Evolutionary conservation across 2,888 invertebrate species (phyloP).

Genomic region (Thereva unica): DNA sequence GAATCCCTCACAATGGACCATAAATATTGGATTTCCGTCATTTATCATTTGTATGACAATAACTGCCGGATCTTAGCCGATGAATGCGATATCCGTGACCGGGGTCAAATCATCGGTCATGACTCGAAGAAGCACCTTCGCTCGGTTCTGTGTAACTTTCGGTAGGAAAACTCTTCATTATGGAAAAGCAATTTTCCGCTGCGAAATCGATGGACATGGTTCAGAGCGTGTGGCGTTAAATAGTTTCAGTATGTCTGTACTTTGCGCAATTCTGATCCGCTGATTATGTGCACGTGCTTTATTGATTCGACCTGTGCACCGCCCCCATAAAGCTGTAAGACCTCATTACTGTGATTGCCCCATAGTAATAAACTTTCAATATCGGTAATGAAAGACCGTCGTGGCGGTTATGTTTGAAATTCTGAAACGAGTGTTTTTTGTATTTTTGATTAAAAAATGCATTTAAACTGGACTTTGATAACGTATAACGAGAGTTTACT

Average conservation of each 20-base stretch:
- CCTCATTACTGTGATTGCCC: slow-evolving; percentile 21
- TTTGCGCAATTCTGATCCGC: slow-evolving; percentile 9
- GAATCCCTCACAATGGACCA: slow-evolving; percentile 19
- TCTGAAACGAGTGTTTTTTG: too few species aligned
- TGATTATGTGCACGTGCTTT: slow-evolving; percentile 26
- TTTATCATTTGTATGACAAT: slow-evolving; percentile 29
- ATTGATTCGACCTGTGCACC: slow-evolving; percentile 20
- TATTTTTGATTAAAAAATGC: too few species aligned
- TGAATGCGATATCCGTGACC: slow-evolving; percentile 32
- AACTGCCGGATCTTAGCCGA: slow-evolving; percentile 19
- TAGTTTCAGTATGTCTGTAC: slow-evolving; percentile 7
- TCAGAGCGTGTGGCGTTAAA: slow-evolving; percentile 22
- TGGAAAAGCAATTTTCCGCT: slow-evolving; percentile 22
- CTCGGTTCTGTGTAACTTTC: slow-evolving; percentile 8
- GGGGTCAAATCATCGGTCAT: slow-evolving; percentile 23
- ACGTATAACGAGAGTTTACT: too few species aligned
- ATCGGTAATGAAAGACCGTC: neutral
- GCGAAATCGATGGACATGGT: slow-evolving; percentile 28
- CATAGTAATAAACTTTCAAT: slow-evolving; percentile 17
- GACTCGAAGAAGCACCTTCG: slow-evolving; percentile 10
- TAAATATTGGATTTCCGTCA: slow-evolving; percentile 24
- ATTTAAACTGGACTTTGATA: too few species aligned
- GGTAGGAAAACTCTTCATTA: slow-evolving; percentile 14
- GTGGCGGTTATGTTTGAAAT: too few species aligned
- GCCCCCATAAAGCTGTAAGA: slow-evolving; percentile 8